A percentile compares a stretch with the other conserved stretches of the same genome.
Evolutionary conservation across 2,797 vertebrate genomes (phyloP).

Genomic region (Parauchenoglanis punctatus): DNA sequence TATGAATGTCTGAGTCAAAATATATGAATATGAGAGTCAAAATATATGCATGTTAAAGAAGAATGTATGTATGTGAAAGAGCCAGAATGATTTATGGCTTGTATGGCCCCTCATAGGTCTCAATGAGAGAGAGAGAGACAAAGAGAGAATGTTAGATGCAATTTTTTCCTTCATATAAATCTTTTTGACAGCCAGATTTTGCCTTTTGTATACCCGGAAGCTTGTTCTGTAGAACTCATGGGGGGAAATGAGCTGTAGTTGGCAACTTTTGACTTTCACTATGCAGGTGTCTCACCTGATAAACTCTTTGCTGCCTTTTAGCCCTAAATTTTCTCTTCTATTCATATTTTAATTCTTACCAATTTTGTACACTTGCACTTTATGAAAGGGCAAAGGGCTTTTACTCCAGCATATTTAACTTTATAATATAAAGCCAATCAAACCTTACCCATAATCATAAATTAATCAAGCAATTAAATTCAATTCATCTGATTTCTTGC

Average conservation of each 20-base stretch:
- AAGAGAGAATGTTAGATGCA: neutral
- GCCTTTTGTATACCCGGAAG: constrained; percentile 7
- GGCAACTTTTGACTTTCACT: neutral
- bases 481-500: constrained; percentile 9
- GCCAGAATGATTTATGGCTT: no score
- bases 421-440: constrained; percentile 25
- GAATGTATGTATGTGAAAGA: no score
- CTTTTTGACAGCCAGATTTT: constrained; percentile 26
- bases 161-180: constrained; percentile 20
- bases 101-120: no score
- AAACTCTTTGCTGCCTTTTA: neutral
- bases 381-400: neutral
- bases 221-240: neutral
- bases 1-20: no score
- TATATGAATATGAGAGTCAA: no score
- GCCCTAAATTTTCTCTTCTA: neutral
- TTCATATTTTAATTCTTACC: neutral
- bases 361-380: neutral
- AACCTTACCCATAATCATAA: constrained; percentile 22
- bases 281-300: neutral
- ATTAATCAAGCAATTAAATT: constrained; percentile 23
- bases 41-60: no score
- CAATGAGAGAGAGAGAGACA: neutral
- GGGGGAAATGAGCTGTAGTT: neutral
- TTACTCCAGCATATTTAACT: neutral